phyloP scores from a whole-genome alignment of 2,113 vertebrate species.

The Calidris pugnax region DNA sequence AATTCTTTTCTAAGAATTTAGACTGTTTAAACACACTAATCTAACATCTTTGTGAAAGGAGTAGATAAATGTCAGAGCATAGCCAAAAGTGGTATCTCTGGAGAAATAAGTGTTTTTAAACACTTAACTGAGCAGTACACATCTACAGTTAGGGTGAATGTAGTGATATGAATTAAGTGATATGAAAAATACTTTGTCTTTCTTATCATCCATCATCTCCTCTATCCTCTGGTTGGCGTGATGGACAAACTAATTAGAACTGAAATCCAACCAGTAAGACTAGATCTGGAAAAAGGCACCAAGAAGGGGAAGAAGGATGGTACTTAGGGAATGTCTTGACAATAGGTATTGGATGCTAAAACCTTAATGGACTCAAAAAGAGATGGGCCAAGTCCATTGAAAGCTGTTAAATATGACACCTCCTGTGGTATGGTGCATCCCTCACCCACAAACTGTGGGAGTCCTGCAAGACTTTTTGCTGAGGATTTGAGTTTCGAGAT shows the following conservation, averaged over 20 bases:
- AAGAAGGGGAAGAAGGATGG: background rate
- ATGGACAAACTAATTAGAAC: background rate
- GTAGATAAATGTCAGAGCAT: background rate
- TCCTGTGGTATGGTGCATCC: background rate
- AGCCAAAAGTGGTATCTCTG: background rate
- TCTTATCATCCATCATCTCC: background rate
- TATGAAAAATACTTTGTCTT: background rate
- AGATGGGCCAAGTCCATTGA: background rate
- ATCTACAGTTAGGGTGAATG: background rate
- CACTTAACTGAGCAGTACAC: background rate
- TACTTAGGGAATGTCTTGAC: background rate
- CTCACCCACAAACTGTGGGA: background rate
- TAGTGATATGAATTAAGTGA: background rate
- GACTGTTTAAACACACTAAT: background rate
- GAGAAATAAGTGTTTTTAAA: background rate
- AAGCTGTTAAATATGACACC: background rate
- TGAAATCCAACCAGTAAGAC: background rate
- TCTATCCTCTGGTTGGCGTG: background rate
- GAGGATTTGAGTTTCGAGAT: background rate
- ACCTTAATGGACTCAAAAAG: background rate
- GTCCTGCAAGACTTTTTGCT: background rate
- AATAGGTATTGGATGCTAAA: background rate
- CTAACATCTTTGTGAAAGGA: background rate
- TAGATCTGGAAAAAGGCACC: background rate
- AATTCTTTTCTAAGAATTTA: background rate